These are phyloP conservation scores for Limulus polyphemus DNA, from an alignment of 2,888 invertebrate genomes.

Conservation along the genomic window DNA sequence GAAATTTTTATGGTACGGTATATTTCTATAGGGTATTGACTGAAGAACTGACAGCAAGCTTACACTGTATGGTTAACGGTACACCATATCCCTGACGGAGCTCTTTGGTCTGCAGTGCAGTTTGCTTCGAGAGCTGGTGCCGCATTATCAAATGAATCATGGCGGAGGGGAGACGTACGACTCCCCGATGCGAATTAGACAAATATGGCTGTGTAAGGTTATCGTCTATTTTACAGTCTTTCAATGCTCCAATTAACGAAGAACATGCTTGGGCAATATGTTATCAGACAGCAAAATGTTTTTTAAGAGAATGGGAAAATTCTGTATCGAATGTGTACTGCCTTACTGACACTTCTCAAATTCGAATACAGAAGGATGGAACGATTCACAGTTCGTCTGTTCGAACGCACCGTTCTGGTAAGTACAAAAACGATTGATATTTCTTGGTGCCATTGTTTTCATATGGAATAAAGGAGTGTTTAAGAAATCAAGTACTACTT, in stretches of 20 bases:
- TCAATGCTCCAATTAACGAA: conserved; percentile 79
- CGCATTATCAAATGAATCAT: no score
- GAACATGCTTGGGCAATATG: conserved; percentile 94
- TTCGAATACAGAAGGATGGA: conserved; percentile 24
- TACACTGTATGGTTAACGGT: no score
- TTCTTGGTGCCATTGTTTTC: no score
- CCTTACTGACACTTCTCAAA: conserved; percentile 36
- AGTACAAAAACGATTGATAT: neutral
- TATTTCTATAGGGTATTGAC: no score
- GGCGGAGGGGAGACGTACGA: no score
- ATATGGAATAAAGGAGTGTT: no score
- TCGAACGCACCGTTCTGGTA: neutral
- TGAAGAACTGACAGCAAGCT: no score
- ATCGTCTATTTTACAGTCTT: conserved; percentile 41
- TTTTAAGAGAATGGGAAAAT: conserved; percentile 32
- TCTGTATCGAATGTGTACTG: conserved; percentile 34
- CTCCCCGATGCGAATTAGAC: conserved; percentile 16
- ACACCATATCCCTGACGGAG: no score
- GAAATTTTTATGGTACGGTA: no score
- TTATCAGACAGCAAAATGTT: conserved; percentile 60
- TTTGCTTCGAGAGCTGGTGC: no score
- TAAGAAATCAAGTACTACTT: no score
- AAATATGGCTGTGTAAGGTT: conserved; percentile 16
- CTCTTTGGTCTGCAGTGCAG: no score
- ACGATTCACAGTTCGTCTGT: conserved; percentile 16